These are phyloP conservation scores for Coluber constrictor DNA, from an alignment of 2,797 vertebrate species.

Conservation along the genomic window DNA sequence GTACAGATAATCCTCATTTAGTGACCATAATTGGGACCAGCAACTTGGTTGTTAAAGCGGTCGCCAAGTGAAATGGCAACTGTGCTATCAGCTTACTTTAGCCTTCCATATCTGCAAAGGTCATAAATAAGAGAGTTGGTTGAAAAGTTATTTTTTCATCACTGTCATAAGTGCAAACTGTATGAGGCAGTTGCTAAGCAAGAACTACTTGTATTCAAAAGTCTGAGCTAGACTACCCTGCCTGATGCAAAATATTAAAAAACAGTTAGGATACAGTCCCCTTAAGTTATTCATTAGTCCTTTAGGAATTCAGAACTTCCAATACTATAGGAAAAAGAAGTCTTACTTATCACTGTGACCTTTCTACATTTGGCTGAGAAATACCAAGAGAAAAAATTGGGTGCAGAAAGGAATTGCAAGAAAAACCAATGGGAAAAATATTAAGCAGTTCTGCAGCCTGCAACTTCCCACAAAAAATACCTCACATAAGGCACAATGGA, in stretches of 20 bases:
- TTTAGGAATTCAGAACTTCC: not conserved
- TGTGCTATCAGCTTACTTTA: not conserved
- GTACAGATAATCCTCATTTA: not conserved
- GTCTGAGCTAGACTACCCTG: not conserved
- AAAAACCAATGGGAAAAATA: not conserved
- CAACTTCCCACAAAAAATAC: not conserved
- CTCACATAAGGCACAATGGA: no score
- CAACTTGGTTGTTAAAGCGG: not conserved
- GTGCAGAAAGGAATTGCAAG: not conserved
- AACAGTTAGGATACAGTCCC: not conserved
- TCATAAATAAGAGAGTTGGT: not conserved
- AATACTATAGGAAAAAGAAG: not conserved
- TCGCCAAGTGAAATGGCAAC: not conserved
- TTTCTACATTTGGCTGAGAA: not conserved
- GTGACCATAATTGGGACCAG: not conserved
- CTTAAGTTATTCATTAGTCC: not conserved
- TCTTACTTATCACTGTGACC: not conserved
- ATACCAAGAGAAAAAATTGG: not conserved
- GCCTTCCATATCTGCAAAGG: not conserved
- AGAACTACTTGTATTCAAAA: not conserved
- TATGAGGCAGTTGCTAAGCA: not conserved
- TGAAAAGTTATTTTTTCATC: not conserved
- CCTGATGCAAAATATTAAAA: not conserved
- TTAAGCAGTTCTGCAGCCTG: not conserved
- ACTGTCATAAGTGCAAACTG: not conserved